Percentiles rank a stretch among this genome's conserved stretches.
Evolutionary conservation across 2,888 invertebrate genomes (phyloP).

Genomic region (Entomobrya multifasciata): DNA sequence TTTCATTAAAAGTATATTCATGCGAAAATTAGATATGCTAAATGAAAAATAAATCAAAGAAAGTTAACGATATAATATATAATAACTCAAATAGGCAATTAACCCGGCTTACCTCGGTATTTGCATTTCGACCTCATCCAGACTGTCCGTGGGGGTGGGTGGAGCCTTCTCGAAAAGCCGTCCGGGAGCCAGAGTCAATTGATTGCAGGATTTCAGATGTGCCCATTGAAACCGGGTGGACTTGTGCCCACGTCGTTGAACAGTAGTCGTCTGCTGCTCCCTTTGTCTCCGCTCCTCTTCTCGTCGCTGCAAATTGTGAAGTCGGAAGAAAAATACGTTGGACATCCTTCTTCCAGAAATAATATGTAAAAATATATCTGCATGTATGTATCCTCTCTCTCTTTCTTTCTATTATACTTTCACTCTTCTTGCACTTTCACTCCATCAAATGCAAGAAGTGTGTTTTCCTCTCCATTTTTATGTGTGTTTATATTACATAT

Average conservation of each 20-base stretch:
- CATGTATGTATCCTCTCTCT: constrained; percentile 31
- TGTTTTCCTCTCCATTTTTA: constrained; percentile 28
- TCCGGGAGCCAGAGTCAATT: constrained; percentile 79
- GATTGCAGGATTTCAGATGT: constrained; percentile 80
- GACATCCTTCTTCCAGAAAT: constrained; percentile 76
- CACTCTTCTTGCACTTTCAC: constrained; percentile 38
- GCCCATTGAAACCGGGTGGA: constrained; percentile 79
- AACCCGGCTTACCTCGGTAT: constrained; percentile 97
- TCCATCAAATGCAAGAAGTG: constrained; percentile 32
- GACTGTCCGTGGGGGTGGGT: constrained; percentile 91
- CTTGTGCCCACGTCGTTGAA: constrained; percentile 77
- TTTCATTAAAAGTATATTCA: too few species aligned
- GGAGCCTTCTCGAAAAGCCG: constrained; percentile 86
- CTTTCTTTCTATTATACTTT: background rate
- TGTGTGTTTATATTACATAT: constrained; percentile 26
- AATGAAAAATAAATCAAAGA: too few species aligned
- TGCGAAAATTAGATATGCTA: too few species aligned
- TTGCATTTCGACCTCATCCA: constrained; percentile 95
- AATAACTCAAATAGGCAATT: too few species aligned
- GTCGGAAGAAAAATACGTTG: constrained; percentile 94
- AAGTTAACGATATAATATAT: background rate
- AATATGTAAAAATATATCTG: constrained; percentile 7
- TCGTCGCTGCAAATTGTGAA: constrained; percentile 93
- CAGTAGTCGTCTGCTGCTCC: constrained; percentile 81
- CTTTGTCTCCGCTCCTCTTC: constrained; percentile 88